Evolutionary conservation across 2,888 invertebrate species (phyloP), one percentile per base, ranked within the genome.

Genomic region (Drosophila siamana): DNA sequence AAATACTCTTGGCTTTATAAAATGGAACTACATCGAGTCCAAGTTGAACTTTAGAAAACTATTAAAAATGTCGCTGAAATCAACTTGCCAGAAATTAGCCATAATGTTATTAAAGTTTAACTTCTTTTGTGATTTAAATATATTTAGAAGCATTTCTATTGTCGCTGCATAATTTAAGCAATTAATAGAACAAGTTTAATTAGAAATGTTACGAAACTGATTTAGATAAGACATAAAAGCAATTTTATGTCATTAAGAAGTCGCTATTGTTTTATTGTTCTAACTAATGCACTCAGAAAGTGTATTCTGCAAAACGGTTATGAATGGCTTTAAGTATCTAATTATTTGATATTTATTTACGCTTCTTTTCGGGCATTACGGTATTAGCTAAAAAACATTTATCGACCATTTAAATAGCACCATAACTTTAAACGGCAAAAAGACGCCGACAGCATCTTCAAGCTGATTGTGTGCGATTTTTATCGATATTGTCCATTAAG

Each of bases 401-500:
- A 54, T 50, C 38, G 48, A 40, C 40, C 43, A 51, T 68, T 64
- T 60, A 66, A 74, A 56, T 56, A 50, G 48, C 67, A 36, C 41
- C 62, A 74, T 38, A 73, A 63, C 46, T 63, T 54, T 48, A 63
- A 63, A 73, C 44, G 51, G 67, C 51, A 19, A 50, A 47, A 61
- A n/a, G 33, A n/a, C 50, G 16, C 36, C 36, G 36, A 38, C 36
- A 30, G 13, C 16, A 57, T 43, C 33, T 74, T 50, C 60, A 72
- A 43, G 33, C 52, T 19, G 48, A 46, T 75, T 44, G 51, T 69
- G 44, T 40, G n/a, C 11, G 55, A 56, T 61, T 54, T 60, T 65
- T 56, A 70, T 73, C 76, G 47, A 40, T 33, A 43, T 24, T 51
- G 61, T 48, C 59, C 56, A 74, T 75, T 75, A 69, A 48, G 48